Percentiles rank a stretch among this genome's conserved stretches.
These are phyloP conservation scores for Alca torda DNA, from an alignment of 2,797 vertebrate species.

Conservation along the genomic window DNA sequence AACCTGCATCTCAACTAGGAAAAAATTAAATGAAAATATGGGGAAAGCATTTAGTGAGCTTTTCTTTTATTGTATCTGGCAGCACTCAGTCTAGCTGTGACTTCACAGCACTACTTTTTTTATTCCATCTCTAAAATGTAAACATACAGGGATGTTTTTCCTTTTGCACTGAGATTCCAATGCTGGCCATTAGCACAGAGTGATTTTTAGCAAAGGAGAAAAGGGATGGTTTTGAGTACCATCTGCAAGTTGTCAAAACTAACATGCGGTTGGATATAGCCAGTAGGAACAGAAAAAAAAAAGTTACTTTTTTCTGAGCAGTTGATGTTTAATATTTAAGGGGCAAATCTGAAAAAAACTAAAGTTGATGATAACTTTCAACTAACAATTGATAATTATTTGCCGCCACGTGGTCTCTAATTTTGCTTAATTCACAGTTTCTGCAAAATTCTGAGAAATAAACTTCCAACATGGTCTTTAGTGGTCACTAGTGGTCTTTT, in stretches of 20 bases:
- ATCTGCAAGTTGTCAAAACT: neutral
- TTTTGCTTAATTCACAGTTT: neutral
- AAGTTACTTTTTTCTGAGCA: neutral
- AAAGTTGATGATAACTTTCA: neutral
- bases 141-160: neutral
- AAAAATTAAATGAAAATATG: neutral
- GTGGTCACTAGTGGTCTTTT: neutral
- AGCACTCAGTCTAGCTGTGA: neutral
- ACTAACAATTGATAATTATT: neutral
- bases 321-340: neutral
- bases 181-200: neutral
- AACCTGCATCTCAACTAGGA: neutral
- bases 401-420: neutral
- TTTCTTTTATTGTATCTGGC: neutral
- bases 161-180: neutral
- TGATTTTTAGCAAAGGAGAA: neutral
- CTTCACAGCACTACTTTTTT: neutral
- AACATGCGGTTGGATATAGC: neutral
- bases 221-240: neutral
- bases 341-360: neutral
- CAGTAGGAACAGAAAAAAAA: neutral
- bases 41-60: neutral
- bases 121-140: neutral
- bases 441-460: neutral
- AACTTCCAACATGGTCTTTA: neutral